phyloP scores from a whole-genome alignment of 2,113 vertebrate species.

The Athene noctua region DNA sequence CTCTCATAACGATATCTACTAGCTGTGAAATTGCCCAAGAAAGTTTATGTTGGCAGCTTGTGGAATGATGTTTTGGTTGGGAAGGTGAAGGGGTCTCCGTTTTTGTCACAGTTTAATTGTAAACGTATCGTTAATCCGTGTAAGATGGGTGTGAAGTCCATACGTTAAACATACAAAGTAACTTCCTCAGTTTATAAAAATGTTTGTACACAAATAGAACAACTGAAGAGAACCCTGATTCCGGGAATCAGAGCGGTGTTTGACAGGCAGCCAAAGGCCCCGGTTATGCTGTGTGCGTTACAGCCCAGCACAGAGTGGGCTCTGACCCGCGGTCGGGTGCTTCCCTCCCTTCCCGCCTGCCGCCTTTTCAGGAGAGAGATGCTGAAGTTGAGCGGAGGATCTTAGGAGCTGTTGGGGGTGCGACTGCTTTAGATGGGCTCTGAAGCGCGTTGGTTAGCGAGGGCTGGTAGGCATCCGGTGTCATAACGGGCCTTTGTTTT shows the following conservation, averaged over 20 bases:
- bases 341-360: not conserved
- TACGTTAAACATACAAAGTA: not conserved
- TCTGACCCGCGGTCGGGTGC: fast-evolving
- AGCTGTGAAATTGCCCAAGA: not conserved
- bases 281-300: not conserved
- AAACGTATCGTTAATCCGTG: not conserved
- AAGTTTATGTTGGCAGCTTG: not conserved
- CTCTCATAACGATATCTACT: not conserved
- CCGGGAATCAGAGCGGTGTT: not conserved
- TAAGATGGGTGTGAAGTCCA: not conserved
- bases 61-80: not conserved
- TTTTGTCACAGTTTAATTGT: not conserved
- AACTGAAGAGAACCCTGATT: not conserved
- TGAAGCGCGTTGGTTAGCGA: not conserved
- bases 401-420: not conserved
- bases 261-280: not conserved
- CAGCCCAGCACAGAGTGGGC: fast-evolving
- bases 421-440: not conserved
- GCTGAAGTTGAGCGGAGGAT: not conserved
- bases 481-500: not conserved
- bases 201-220: not conserved
- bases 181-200: not conserved
- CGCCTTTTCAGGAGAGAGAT: not conserved
- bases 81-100: not conserved
- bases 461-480: not conserved